These are phyloP conservation scores for Campopleginae sp. DNA, from an alignment of 2,888 invertebrate species.

Conservation along the genomic window DNA sequence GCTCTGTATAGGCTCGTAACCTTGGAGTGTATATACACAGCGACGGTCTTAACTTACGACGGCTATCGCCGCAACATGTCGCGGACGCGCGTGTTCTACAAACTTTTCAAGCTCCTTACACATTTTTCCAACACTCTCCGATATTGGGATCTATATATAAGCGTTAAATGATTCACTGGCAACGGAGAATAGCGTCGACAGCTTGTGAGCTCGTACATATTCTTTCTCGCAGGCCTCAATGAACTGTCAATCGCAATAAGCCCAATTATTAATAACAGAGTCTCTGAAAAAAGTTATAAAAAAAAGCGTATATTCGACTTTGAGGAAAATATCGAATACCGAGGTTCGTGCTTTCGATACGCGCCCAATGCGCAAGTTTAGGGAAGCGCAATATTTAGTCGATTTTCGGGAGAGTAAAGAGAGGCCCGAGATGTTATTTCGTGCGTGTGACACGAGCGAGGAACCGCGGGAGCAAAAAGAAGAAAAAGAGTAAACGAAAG, in stretches of 20 bases:
- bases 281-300: too few relatives aligned
- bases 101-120: conserved; percentile 81
- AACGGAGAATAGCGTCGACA: conserved; percentile 4
- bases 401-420: not conserved
- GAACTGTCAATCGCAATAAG: too few relatives aligned
- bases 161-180: conserved; percentile 39
- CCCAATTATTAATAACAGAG: too few relatives aligned
- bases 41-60: conserved; percentile 79
- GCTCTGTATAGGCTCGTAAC: conserved; percentile 42
- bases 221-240: not conserved
- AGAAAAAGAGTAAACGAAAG: not conserved
- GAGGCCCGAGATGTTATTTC: not conserved
- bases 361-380: too few relatives aligned
- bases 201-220: not conserved
- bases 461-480: not conserved
- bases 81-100: conserved; percentile 80
- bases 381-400: too few relatives aligned
- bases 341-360: too few relatives aligned
- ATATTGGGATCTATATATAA: conserved; percentile 28
- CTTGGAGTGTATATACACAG: conserved; percentile 76
- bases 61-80: conserved; percentile 82
- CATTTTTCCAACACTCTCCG: conserved; percentile 22
- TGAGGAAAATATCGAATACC: too few relatives aligned
- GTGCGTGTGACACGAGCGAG: not conserved
- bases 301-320: too few relatives aligned